Evolutionary conservation across 2,797 vertebrate genomes (phyloP).

Genomic region (Calcarius lapponicus): DNA sequence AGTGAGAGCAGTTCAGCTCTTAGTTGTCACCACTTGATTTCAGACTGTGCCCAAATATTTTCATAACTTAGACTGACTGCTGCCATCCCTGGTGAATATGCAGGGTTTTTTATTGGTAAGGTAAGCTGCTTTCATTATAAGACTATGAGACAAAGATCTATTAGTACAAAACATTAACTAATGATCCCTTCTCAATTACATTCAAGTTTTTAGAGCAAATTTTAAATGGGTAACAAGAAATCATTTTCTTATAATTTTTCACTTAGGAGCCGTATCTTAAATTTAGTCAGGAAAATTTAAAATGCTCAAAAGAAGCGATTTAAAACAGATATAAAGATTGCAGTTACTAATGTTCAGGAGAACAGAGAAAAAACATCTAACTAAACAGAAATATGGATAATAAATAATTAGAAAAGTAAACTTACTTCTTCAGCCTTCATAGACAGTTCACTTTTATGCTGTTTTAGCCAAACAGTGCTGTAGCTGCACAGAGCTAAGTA

Average conservation of each 20-base stretch:
- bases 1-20: slow-evolving; percentile 11
- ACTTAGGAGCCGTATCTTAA: not conserved
- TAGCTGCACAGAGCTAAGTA: not conserved
- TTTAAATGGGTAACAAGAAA: not conserved
- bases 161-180: not conserved
- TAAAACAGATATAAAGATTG: not conserved
- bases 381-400: not conserved
- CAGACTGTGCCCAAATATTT: not conserved
- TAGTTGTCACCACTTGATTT: not conserved
- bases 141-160: not conserved
- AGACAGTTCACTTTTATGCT: not conserved
- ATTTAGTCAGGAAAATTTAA: not conserved
- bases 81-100: not conserved
- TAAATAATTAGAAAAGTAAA: not conserved
- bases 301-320: not conserved
- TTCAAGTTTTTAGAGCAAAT: not conserved
- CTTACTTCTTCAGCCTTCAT: not conserved
- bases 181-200: not conserved
- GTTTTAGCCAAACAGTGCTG: not conserved
- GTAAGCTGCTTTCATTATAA: not conserved
- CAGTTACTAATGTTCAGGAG: not conserved
- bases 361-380: not conserved
- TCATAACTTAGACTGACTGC: not conserved
- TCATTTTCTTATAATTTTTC: not conserved
- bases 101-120: not conserved